Percentiles rank a stretch among this genome's conserved stretches.
Conservation (phyloP, 2,113 vertebrate species). For the Boleophthalmus pectinirostris region DNA sequence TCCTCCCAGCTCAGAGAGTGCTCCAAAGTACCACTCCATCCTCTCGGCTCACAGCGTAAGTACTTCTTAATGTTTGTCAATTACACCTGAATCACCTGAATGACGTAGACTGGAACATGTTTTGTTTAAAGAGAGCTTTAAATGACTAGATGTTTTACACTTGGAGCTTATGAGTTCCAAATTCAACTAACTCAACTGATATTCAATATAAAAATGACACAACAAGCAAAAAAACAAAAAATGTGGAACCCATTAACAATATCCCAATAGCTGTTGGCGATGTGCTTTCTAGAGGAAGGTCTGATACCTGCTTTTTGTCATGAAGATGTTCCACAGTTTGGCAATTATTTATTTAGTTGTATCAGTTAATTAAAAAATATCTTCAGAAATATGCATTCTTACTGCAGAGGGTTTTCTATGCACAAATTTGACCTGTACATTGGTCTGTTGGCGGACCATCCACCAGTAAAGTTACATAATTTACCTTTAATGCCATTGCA, state of each 20-base stretch:
- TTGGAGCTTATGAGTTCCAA: neutral
- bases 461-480: too few species aligned
- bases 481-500: too few species aligned
- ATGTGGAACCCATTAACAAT: neutral
- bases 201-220: neutral
- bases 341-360: too few species aligned
- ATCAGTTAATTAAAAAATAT: too few species aligned
- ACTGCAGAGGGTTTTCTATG: too few species aligned
- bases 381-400: too few species aligned
- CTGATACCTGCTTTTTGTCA: too few species aligned
- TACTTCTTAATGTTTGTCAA: slow-evolving; percentile 66
- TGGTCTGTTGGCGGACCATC: too few species aligned
- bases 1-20: slow-evolving; percentile 73
- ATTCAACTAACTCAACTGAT: neutral
- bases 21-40: slow-evolving; percentile 81
- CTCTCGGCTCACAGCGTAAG: slow-evolving; percentile 88
- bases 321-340: too few species aligned
- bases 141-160: neutral
- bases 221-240: neutral
- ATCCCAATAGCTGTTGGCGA: too few species aligned
- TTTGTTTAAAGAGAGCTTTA: neutral
- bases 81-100: slow-evolving; percentile 18
- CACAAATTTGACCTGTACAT: neutral
- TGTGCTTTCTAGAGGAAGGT: too few species aligned
- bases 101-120: neutral